Evolutionary conservation across 2,113 vertebrate genomes (phyloP).

Genomic region (Aptenodytes patagonicus): DNA sequence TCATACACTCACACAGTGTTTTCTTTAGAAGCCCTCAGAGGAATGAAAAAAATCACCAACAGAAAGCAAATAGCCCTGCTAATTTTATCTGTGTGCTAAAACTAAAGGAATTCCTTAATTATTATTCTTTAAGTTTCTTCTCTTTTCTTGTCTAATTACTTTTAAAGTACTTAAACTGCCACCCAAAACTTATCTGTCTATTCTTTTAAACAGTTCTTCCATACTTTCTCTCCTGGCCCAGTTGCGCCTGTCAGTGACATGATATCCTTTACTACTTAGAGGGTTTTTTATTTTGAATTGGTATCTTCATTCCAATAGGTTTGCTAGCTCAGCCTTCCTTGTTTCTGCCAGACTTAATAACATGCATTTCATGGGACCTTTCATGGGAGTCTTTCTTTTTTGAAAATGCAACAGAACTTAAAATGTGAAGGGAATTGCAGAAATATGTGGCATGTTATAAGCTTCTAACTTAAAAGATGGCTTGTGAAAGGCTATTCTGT

Average conservation of each 20-base stretch:
- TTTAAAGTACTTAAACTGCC: neutral
- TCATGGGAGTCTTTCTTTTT: neutral
- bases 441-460: neutral
- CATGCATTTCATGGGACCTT: neutral
- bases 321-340: neutral
- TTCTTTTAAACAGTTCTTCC: neutral
- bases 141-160: neutral
- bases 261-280: neutral
- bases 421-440: neutral
- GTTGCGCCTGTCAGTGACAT: neutral
- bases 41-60: neutral
- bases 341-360: neutral
- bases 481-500: neutral
- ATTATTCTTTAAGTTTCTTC: neutral
- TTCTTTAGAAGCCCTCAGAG: neutral
- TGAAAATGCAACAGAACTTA: neutral
- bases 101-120: neutral
- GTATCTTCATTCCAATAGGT: neutral
- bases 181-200: neutral
- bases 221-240: neutral
- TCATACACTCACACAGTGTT: neutral
- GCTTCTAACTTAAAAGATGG: neutral
- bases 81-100: neutral
- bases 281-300: neutral
- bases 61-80: neutral